Conservation (phyloP, 2,888 invertebrate genomes). For the Pollenia angustigena region DNA sequence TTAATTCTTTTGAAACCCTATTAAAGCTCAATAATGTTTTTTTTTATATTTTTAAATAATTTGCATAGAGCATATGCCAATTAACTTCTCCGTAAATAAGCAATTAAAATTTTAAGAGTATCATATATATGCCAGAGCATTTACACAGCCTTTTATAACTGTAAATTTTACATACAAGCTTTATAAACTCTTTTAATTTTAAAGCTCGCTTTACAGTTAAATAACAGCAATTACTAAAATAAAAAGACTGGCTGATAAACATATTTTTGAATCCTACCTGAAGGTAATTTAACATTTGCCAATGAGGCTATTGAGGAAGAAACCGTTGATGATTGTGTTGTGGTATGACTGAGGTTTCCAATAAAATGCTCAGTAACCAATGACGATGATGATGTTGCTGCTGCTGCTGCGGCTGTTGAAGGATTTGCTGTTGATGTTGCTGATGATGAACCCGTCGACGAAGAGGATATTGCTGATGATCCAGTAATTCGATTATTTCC, state of each 20-base stretch:
- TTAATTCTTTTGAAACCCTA: no score
- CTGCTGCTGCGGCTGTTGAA: slow-evolving; percentile 46
- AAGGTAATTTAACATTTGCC: slow-evolving; percentile 62
- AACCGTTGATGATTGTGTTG: slow-evolving; percentile 69
- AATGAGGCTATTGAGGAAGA: slow-evolving; percentile 68
- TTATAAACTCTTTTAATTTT: not conserved
- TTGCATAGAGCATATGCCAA: no score
- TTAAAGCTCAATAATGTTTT: no score
- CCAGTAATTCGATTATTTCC: slow-evolving; percentile 74
- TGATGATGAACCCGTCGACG: slow-evolving; percentile 61
- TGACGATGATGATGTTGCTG: slow-evolving; percentile 68
- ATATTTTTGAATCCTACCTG: slow-evolving; percentile 54
- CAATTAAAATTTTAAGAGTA: no score
- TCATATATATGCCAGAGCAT: no score
- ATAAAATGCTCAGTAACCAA: slow-evolving; percentile 77
- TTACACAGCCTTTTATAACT: no score
- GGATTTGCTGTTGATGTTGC: slow-evolving; percentile 57
- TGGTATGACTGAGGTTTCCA: slow-evolving; percentile 76
- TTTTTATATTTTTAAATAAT: no score
- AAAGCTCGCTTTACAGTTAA: not conserved
- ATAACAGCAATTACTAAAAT: no score
- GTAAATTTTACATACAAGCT: no score
- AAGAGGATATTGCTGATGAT: slow-evolving; percentile 67
- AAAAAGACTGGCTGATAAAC: no score
- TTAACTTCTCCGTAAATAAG: no score